Base-by-base conservation (phyloP, 2,888 invertebrate species). In the Pemphredon lugubris region DNA sequence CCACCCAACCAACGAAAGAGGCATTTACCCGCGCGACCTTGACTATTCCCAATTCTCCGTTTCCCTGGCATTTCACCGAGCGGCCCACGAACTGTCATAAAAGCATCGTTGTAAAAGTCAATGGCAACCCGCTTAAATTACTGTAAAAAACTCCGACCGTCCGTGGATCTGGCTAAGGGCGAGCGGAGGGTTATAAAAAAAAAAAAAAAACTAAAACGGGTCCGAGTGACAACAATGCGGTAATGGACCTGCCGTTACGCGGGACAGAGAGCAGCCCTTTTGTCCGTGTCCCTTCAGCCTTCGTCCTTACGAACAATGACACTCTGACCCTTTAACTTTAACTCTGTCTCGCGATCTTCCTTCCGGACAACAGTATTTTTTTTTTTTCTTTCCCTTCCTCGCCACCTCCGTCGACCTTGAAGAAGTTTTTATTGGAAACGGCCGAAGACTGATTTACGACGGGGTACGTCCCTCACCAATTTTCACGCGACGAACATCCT, bases 61-160 rank as follows among this genome's bases (percentile, higher is more conserved):
- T 85, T 72, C 82, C 77, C 68, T 63, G 13, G n/a, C 45, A 30
- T 60, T 50, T 40, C 23, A 40, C 34, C 21, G 21, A 57, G n/a
- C n/a, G n/a, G n/a, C n/a, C n/a, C n/a, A n/a, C 16, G 59, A 79
- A 67, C 76, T 69, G 80, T 75, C 85, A 77, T 85, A 86, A 87
- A 87, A 82, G 76, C 69, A 65, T 80, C 82, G 70, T 77, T 79
- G 83, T 84, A 80, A 83, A 84, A 83, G 79, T 83, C 84, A 82
- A 83, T 71, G 73, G 79, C 79, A 83, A 50, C 76, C 83, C 85
- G 83, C 82, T 84, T 79, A 81, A 83, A 87, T 82, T 68, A 79
- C 82, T 83, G 83, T 85, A 85, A 85, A 87, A 88, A 83, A 81
- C 53, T 51, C 50, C 44, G 57, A 50, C 51, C 54, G 47, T 39